Base-by-base conservation (phyloP, 2,888 invertebrate species). In the Unio pictorum region DNA sequence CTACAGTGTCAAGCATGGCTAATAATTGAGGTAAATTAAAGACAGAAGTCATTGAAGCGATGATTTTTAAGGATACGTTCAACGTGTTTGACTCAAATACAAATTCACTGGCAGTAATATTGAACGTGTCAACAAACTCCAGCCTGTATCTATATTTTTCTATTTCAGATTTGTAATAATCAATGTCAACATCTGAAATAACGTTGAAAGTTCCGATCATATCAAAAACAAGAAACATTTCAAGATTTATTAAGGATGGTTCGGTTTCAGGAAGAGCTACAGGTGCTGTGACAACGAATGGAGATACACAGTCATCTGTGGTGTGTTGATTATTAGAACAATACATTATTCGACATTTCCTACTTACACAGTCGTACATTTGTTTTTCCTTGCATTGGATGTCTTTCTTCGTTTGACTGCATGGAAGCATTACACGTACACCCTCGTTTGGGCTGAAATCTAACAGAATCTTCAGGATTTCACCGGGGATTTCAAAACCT, bases 341-440 rank as follows among this genome's bases (percentile, higher is more conserved):
- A 58, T 56, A 60, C 1, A 68, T 20, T 8, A 5, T 20, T 30
- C 64, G 61, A 60, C 72, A 72, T 55, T 45, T 45, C 56, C 60
- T 59, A 54, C 63, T 62, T 17, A 68, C 23, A 17, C 72, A 72
- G 20, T 72, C 72, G 55, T 60, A 72, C 3, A 72, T 54, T 45
- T 45, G 45, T 45, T 45, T 45, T 56, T 72, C 63, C 23, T 63
- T 54, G 26, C 11, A 17, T 18, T 61, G 55, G 26, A 66, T 68
- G 17, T 6, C 6, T 17, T 18, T 61, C 23, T 23, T 23, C 3
- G 23, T 11, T 0, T 20, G n/a, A 18, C 34, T 30, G 57, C 72
- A 72, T 28, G 61, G 4, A 18, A 45, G 56, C 23, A 59, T 61
- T 15, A 64, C n/a, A 17, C 23, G 34, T 7, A 63, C 17, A 6